phyloP scores from a whole-genome alignment of 2,888 invertebrate species.

The Mesorhabditis sp. region DNA sequence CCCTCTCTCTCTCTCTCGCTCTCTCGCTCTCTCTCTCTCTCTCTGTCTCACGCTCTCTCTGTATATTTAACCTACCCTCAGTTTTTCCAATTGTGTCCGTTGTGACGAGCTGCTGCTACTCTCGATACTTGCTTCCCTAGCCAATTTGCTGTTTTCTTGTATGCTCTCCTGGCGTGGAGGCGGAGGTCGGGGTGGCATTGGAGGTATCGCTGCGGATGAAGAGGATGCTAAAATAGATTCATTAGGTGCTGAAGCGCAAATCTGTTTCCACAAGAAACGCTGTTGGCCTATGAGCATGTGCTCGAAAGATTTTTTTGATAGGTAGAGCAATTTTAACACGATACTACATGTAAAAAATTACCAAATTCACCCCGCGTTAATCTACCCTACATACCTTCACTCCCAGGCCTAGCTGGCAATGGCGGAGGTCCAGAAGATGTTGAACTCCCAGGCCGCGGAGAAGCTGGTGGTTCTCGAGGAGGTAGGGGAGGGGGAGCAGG shows the following conservation, averaged over 20 bases:
- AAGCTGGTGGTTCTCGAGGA: conserved; percentile 11
- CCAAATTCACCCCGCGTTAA: not conserved
- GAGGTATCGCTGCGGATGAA: conserved; percentile 19
- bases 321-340: too few relatives aligned
- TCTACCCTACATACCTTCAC: conserved; percentile 14
- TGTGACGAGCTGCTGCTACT: not conserved
- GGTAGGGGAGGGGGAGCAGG: conserved; percentile 12
- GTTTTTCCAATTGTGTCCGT: not conserved
- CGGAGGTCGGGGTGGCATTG: conserved; percentile 17
- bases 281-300: too few relatives aligned
- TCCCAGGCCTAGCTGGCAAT: conserved; percentile 18
- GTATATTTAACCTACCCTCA: not conserved
- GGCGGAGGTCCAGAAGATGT: conserved; percentile 13
- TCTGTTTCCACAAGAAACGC: not conserved
- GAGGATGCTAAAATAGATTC: conserved; percentile 10
- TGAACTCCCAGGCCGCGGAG: not conserved
- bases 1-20: too few relatives aligned
- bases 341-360: not conserved
- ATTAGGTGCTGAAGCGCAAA: not conserved
- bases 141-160: not conserved
- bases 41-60: too few relatives aligned
- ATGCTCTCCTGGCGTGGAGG: conserved; percentile 13
- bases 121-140: not conserved
- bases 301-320: too few relatives aligned
- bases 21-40: too few relatives aligned